Evolutionary conservation across 2,888 invertebrate genomes (phyloP).

Genomic region (Conistra vaccinii): DNA sequence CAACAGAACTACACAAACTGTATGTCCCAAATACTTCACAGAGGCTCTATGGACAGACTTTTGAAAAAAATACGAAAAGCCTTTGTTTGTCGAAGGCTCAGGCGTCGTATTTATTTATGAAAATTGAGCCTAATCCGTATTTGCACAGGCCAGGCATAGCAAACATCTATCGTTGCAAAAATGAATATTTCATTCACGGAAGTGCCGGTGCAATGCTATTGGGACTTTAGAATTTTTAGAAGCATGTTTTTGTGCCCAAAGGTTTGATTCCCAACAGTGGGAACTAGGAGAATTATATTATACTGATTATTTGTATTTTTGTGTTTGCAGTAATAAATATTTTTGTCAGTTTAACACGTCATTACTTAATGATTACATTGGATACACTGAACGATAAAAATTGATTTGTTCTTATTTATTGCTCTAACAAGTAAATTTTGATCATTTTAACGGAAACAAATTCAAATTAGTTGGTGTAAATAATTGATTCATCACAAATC

Average conservation of each 20-base stretch:
- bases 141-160: slow-evolving; percentile 74
- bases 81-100: slow-evolving; percentile 67
- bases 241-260: background rate
- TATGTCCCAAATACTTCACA: slow-evolving; percentile 14
- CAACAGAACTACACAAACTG: background rate
- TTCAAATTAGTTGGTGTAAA: background rate
- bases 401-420: background rate
- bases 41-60: slow-evolving; percentile 4
- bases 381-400: background rate
- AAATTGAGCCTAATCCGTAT: slow-evolving; percentile 83
- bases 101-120: slow-evolving; percentile 81
- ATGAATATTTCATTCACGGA: slow-evolving; percentile 72
- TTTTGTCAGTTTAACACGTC: background rate
- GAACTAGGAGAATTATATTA: background rate
- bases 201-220: slow-evolving; percentile 38
- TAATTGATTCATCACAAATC: background rate
- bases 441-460: background rate
- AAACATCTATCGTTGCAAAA: slow-evolving; percentile 74
- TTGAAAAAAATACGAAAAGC: slow-evolving; percentile 60
- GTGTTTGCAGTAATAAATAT: background rate
- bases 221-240: slow-evolving; percentile 26
- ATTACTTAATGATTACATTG: background rate
- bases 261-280: background rate
- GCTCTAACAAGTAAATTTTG: background rate
- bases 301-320: background rate